These are phyloP conservation scores for Orgyia antiqua DNA, from an alignment of 2,888 invertebrate genomes.

Conservation along the genomic window DNA sequence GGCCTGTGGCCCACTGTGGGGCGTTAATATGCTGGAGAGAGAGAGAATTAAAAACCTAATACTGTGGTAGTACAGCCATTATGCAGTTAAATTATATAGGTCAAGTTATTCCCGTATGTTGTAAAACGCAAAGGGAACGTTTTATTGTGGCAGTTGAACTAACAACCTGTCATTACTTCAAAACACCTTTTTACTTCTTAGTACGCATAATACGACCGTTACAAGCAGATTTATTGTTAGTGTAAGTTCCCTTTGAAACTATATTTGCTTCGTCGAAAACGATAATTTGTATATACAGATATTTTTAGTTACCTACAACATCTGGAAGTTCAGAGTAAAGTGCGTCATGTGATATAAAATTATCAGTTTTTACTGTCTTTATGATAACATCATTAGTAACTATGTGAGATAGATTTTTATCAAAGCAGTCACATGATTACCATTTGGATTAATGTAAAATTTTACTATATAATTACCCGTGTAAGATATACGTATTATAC, in stretches of 20 bases:
- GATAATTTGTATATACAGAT: constrained; percentile 12
- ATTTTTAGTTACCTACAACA: constrained; percentile 19
- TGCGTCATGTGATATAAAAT: constrained; percentile 10
- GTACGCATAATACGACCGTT: constrained; percentile 9
- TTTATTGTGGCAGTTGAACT: constrained; percentile 2
- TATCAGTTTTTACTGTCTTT: constrained; percentile 2
- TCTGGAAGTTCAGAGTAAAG: constrained; percentile 16
- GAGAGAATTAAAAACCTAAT: too few species aligned
- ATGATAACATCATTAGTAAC: constrained; percentile 8
- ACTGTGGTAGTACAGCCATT: too few species aligned
- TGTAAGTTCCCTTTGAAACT: constrained; percentile 12
- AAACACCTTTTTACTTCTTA: constrained; percentile 4
- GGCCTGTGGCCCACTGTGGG: too few species aligned
- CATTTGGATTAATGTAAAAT: too few species aligned
- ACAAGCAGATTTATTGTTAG: constrained; percentile 1
- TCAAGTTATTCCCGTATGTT: constrained; percentile 5
- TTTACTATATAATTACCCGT: too few species aligned
- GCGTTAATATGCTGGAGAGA: too few species aligned
- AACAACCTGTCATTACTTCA: constrained; percentile 6
- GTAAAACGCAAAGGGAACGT: constrained; percentile 4
- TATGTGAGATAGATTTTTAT: too few species aligned
- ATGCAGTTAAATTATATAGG: too few species aligned
- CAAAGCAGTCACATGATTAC: too few species aligned
- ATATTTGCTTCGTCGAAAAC: constrained; percentile 3
- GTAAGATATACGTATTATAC: too few species aligned